Base-by-base conservation (phyloP, 2,888 invertebrate species). In the Thereva nobilitata region DNA sequence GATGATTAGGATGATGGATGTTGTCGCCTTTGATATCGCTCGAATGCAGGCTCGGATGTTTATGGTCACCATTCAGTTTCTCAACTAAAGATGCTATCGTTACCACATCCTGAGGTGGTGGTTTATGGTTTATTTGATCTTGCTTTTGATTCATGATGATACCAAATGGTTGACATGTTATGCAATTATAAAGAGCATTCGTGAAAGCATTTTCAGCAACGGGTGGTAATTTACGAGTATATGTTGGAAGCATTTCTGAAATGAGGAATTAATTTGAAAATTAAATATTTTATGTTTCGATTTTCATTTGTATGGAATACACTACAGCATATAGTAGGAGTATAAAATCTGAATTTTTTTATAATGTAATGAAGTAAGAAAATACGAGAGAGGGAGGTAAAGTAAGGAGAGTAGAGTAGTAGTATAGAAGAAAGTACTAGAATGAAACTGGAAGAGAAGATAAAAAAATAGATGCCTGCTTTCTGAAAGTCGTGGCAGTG, bases 71-170 rank as follows among this genome's bases (percentile, higher is more conserved):
- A 12, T 66, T 56, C 42, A 67, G 65, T 66, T 70, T 71, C 44
- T 67, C 68, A 8, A 71, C 66, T 37, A 71, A 57, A 12, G 70
- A 70, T 34, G 72, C 71, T 47, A 72, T 70, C 9, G 72, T 71
- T 52, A 59, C 64, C 54, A 72, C 68, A 42, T 70, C 68, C 5
- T 56, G 69, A 35, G 69, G 66, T 45, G 67, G 63, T 44, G 56
- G 56, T 57, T 64, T 23, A 23, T 64, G 12, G 8, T 23, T 47
- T 5, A 47, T n/a, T n/a, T 12, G 5, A 10, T 12, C 47, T 12
- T 3, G 9, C 7, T n/a, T 6, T 47, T 12, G 5, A n/a, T 38
- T 52, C 47, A 45, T 66, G 4, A 55, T 34, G 50, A 55, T 68
- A 6, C 67, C 67, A 41, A 70, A 70, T 10, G 68, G 68, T 35